Evolutionary conservation across 2,797 vertebrate species (phyloP), one percentile per base, ranked within the genome.

Genomic region (Epinephelus awoara): DNA sequence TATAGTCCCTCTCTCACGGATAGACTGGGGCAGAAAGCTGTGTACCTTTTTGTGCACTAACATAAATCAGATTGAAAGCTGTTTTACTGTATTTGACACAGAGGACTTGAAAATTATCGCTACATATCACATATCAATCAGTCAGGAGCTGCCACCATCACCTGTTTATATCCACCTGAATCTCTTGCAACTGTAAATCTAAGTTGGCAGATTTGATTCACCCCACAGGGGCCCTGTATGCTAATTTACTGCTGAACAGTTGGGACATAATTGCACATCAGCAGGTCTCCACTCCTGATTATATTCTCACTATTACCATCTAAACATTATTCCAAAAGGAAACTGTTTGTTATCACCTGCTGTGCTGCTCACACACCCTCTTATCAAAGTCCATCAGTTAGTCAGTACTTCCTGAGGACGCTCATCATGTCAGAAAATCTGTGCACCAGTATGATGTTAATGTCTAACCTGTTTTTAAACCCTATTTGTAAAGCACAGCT

Each of bases 371-470:
- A 54, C 67, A 77, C 55, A 34, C 51, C 82, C 71, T 73, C 17
- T 50, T 87, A 51, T 87, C 90, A 93, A 93, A 94, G 92, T 94
- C 83, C 80, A 82, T 23, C 55, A 27, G 44, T 46, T 52, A 58
- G 75, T 84, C 66, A 80, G 23, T 75, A 9, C 77, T 73, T 70
- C 25, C 13, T 27, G 29, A 71, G 23, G 25, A 50, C 11, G 14
- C 4, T 68, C 47, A 62, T 51, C 19, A 2, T 21, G 8, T 38
- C 0, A 11, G 5, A 52, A 8, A 4, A 7, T 44, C 12, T 44
- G 1, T 29, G 4, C 19, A 40, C 66, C 27, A 6, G 23, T 46
- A 27, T 46, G 52, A 46, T 11, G 40, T 80, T 78, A 49, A 67
- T 79, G 49, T 64, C 6, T 81, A 71, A 84, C 34, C 12, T 5